A percentile compares a stretch with the other conserved stretches of the same genome.
Conservation (phyloP, 2,113 vertebrate species). For the Bagarius yarrelli region DNA sequence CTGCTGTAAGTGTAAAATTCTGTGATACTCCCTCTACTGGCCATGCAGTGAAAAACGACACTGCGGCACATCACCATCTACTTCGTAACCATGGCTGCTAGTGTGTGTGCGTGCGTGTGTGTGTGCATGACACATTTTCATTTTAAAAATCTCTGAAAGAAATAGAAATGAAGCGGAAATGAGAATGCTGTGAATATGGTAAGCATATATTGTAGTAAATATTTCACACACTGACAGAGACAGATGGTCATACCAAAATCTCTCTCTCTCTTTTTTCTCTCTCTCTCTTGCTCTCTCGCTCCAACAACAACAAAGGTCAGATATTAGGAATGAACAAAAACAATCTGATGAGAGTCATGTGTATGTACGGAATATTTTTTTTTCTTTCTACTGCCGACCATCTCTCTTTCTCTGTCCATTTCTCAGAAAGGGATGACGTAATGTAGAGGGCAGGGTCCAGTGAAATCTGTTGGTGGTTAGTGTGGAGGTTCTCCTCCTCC, state of each 20-base stretch:
- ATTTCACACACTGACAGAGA: neutral
- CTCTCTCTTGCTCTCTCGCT: neutral
- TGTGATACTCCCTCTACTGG: neutral
- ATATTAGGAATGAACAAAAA: neutral
- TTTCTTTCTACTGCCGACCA: neutral
- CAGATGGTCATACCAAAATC: no score
- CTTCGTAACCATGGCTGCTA: neutral
- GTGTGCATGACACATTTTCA: neutral
- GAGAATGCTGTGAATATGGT: no score
- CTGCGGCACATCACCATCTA: neutral
- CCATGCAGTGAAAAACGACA: neutral
- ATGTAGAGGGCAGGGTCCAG: conserved; percentile 58
- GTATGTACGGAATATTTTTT: neutral
- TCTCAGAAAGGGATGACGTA: conserved; percentile 70
- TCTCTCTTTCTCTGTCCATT: conserved; percentile 39
- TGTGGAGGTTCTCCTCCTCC: conserved; percentile 49
- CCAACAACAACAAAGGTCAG: neutral
- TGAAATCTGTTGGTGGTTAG: conserved; percentile 71
- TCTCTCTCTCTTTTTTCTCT: neutral
- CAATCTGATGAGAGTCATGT: neutral
- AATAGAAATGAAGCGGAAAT: no score
- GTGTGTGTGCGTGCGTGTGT: neutral
- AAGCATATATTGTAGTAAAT: no score
- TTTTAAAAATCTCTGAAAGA: no score
- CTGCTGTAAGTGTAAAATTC: no score